A percentile compares a stretch with the other conserved stretches of the same genome.
phyloP scores from a whole-genome alignment of 2,888 invertebrate species.

The Philaethria dido region DNA sequence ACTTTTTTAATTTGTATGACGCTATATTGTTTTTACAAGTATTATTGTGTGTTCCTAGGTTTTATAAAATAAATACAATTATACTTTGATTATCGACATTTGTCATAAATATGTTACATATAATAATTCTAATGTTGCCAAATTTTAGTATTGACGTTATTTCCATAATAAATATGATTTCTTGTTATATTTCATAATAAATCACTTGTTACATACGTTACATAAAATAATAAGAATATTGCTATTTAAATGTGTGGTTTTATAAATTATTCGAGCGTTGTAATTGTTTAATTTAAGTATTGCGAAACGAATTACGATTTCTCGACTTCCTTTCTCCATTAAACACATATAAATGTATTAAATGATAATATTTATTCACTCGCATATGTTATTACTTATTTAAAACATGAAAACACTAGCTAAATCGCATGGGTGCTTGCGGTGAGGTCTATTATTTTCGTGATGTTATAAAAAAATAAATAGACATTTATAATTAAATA shows the following conservation, averaged over 20 bases:
- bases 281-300: slow-evolving; percentile 53
- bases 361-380: background rate
- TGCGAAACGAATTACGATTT: slow-evolving; percentile 75
- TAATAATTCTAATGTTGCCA: slow-evolving; percentile 9
- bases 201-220: background rate
- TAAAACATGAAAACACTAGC: slow-evolving; percentile 58
- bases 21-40: slow-evolving; percentile 41
- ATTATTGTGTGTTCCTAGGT: slow-evolving; percentile 33
- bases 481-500: slow-evolving; percentile 21
- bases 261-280: slow-evolving; percentile 69
- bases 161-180: slow-evolving; percentile 1
- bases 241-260: slow-evolving; percentile 38
- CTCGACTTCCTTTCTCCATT: slow-evolving; percentile 68
- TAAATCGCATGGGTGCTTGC: slow-evolving; percentile 70
- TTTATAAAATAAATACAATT: background rate
- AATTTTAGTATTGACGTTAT: slow-evolving; percentile 17
- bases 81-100: background rate
- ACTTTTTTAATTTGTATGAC: slow-evolving; percentile 47
- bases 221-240: slow-evolving; percentile 18
- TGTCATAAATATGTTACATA: background rate
- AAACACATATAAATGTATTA: slow-evolving; percentile 31
- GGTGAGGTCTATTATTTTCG: slow-evolving; percentile 63
- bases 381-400: background rate
- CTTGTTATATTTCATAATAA: background rate
- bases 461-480: slow-evolving; percentile 29